Evolutionary conservation across 2,888 invertebrate species (phyloP), one percentile per base, ranked within the genome.

Genomic region (Xanthorhoe spadicearia): DNA sequence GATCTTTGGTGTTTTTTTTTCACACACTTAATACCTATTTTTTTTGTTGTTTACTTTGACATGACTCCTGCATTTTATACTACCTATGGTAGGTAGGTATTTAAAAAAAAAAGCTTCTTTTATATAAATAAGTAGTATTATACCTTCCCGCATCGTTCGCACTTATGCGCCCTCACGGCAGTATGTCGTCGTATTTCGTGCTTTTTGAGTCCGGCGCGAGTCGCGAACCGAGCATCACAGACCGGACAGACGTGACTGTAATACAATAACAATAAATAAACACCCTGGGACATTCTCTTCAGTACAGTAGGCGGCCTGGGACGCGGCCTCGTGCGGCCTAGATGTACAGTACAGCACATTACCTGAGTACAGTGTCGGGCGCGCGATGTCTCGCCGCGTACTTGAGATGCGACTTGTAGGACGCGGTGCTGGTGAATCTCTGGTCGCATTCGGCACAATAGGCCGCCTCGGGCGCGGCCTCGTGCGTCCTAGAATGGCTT

Each of bases 401-500:
- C 2, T 63, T 64, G 32, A 85, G 62, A 46, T 66, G 66, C 46
- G 66, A 66, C 19, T 35, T 50, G 35, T 81, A 84, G 2, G 73
- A 62, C 0, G 53, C 18, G 0, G 58, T 70, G 61, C 73, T 81
- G 1, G 62, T 61, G 54, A 80, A 85, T 55, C 79, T 78, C 4
- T 75, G 76, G 66, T 84, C 81, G 61, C 86, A 86, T 7, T 76
- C 74, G 3, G 81, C 85, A 65, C 85, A 86, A 74, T 83, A 86
- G 2, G 80, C 76, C 4, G 71, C 71, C 61, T 83, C 84, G 4
- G 60, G 64, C 15, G 60, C 59, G 28, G 68, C 86, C 59, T 32
- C 80, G 81, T 17, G 75, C 77, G 57, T 89, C 87, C 0, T 84
- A 83, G 70, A 86, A 83, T 0, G 90, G 69, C 0, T 85, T 82